Base-by-base conservation (phyloP, 1,140 invertebrate genomes). In the Diorhabda elongata region DNA sequence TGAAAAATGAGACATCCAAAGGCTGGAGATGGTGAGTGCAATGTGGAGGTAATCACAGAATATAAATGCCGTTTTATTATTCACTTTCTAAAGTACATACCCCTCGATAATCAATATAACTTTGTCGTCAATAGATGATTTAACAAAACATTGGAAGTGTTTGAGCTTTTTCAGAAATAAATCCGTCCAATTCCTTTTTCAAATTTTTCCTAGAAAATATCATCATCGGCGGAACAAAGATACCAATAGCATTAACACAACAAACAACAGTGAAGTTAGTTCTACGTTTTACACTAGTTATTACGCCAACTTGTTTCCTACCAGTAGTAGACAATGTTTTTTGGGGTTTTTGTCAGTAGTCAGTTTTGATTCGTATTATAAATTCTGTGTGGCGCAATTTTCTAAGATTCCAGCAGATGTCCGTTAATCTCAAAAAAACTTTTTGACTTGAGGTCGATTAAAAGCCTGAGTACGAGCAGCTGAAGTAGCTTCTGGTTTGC, bases 191-290 rank as follows among this genome's bases (percentile, higher is more conserved):
- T 26, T 26, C 26, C 26, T 26, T 26, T 26, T 26, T 26, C 0
- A 26, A 26, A 73, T 79, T 80, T 74, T 81, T 70, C 7, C 77
- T 61, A 3, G 71, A 76, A 74, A 82, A 83, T 47, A 81, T 66
- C 44, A 81, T 77, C 71, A 77, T 73, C 42, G 76, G 78, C 44
- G 79, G 78, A 43, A 82, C 66, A 44, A 60, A 74, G 57, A 72
- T 74, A 52, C 80, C 79, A 43, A 60, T 69, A 61, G 78, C 76
- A 66, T 71, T 79, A n/a, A 79, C 84, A 26, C 26, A 26, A 26
- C 26, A 26, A 26, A 26, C 26, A 26, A 26, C 26, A 26, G 26
- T 26, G 26, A 1, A 1, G 26, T 26, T 26, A 26, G 26, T 2
- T 26, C 1, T 1, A 26, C 1, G 1, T 26, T 26, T 70, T 78